Evolutionary conservation across 2,797 vertebrate species (phyloP), one percentile per base, ranked within the genome.

Genomic region (Sebastes paucispinis): DNA sequence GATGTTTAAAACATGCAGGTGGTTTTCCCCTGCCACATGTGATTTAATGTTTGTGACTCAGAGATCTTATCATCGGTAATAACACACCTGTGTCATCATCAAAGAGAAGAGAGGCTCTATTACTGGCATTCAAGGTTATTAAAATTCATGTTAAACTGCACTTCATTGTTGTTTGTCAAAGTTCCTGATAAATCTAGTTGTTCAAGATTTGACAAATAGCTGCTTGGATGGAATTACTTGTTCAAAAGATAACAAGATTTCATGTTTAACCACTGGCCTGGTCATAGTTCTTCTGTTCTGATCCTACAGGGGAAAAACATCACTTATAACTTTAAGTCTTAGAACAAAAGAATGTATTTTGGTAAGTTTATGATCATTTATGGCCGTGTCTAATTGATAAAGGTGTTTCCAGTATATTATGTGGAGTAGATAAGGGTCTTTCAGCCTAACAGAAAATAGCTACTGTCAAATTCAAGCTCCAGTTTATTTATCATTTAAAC

Each of bases 41-140:
- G 68, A 84, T 81, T 54, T 79, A 63, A 39, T 64, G 47, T 73
- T 25, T 36, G 63, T 77, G 83, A 89, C 71, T 54, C 74, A 82
- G 59, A 54, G 70, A 59, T 54, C 32, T 34, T 69, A 62, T 77
- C 31, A 8, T 47, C 69, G 34, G 60, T 82, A 78, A 75, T 82
- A 43, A 78, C 70, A 81, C 73, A 60, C 63, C 32, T 62, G 18
- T 72, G 47, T 39, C 55, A 25, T 75, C 29, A 81, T 86, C 78
- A 84, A 47, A 83, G 75, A 65, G 54, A 70, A 27, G 74, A 68
- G 43, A 54, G 13, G 47, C 62, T 36, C 29, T 34, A 47, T 34
- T 14, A 6, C n/a, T 4, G 24, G 3, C 22, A 25, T 20, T 25
- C 14, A 20, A 6, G 43, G 43, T 73, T 24, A 52, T 60, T 71